Base-by-base conservation (phyloP, 2,888 invertebrate species). In the Sipha maydis region DNA sequence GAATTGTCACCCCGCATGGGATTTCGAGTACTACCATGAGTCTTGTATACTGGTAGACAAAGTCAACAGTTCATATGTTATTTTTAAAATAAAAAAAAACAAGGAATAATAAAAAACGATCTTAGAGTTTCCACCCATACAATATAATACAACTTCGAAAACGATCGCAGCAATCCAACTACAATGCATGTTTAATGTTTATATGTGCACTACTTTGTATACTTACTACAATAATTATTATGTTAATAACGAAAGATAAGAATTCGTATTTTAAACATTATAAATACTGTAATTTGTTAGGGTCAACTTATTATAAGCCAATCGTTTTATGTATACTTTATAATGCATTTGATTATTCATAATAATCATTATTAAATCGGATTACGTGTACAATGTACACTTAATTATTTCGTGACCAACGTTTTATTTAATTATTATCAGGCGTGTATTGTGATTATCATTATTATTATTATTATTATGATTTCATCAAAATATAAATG, bases 221-320 rank as follows among this genome's bases (percentile, higher is more conserved):
- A 21, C 28, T 80, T 38, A 38, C 17, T 67, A 79, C 11, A 79
- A 61, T 48, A 48, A 48, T 48, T 14, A 56, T 80, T 41, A 48
- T 28, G 28, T n/a, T 79, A 34, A 61, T 34, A 61, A 80, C 38
- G 25, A 83, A 17, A 17, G 71, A 83, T 83, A 83, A 83, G 54
- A 83, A 3, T 48, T 17, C 14, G 11, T 38, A 71, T n/a, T 71
- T 54, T 54, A 83, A 71, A 71, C 69, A 25, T 28, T 78, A 77
- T 11, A 82, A 28, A 82, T 41, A 21, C 2, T 82, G 9, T 83
- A 83, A 83, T 71, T 73, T 83, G 73, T 54, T 71, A 83, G 71
- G 83, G 83, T 83, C 71, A 54, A 83, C 54, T 54, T 67, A 67
- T 80, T 80, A 79, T n/a, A 80, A 54, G 31, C 41, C 48, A 73